Percentiles rank a stretch among this genome's conserved stretches.
Conservation (phyloP, 2,797 vertebrate species). For the Notamacropus eugenii region DNA sequence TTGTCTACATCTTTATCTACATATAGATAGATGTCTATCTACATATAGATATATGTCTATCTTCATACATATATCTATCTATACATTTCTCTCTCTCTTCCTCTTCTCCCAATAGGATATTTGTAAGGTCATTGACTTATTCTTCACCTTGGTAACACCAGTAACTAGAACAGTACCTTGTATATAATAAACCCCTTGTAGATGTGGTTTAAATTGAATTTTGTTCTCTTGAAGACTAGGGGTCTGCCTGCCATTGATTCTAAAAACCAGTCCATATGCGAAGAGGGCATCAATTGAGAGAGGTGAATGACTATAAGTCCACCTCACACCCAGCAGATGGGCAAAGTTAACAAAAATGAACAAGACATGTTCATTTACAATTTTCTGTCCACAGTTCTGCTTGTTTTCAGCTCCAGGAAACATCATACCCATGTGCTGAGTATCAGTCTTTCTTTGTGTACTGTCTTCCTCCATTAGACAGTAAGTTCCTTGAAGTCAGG, state of each 20-base stretch:
- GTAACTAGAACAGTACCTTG: neutral
- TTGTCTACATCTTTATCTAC: neutral
- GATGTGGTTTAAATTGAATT: neutral
- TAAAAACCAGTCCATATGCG: neutral
- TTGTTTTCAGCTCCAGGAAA: neutral
- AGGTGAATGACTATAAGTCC: neutral
- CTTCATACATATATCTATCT: neutral
- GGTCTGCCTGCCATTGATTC: neutral
- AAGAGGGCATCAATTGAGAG: neutral
- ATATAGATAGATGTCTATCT: neutral
- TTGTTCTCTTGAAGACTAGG: neutral
- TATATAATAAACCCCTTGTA: neutral
- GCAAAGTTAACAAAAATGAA: neutral
- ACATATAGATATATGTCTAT: neutral
- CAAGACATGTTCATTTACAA: neutral
- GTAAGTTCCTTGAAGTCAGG: neutral
- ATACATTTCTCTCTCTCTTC: neutral
- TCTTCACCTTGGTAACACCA: neutral
- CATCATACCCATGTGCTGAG: neutral
- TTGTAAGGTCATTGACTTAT: neutral
- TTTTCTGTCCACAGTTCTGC: neutral
- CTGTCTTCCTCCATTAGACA: neutral
- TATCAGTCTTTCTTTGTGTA: neutral
- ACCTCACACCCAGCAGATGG: neutral
- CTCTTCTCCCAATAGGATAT: neutral